phyloP scores from a whole-genome alignment of 2,888 invertebrate genomes.

The Orthosia cruda region DNA sequence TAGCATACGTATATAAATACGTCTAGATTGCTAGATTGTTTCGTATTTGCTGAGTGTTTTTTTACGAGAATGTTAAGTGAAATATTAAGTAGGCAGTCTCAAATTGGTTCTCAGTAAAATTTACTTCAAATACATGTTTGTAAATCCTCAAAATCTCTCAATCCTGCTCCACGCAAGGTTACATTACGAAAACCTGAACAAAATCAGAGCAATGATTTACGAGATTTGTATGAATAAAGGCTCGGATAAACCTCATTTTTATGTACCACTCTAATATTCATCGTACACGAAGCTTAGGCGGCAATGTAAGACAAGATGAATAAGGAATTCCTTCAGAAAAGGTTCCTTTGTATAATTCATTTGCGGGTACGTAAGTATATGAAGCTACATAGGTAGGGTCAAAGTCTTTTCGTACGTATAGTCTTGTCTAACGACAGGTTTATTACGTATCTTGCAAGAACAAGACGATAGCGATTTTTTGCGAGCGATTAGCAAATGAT shows the following conservation, averaged over 20 bases:
- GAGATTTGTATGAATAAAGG: conserved; percentile 33
- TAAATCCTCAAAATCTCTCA: conserved; percentile 18
- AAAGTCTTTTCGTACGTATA: conserved; percentile 11
- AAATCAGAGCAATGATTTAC: conserved; percentile 41
- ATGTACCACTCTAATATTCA: conserved; percentile 60
- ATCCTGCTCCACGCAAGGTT: background rate
- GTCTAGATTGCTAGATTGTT: background rate
- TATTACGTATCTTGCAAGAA: too few species aligned
- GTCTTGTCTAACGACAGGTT: background rate
- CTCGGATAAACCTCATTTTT: conserved; percentile 42
- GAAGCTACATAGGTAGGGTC: too few species aligned
- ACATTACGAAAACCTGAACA: conserved; percentile 16
- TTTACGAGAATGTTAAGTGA: background rate
- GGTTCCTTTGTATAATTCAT: conserved; percentile 77
- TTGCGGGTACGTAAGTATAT: conserved; percentile 71
- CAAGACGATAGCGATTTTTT: too few species aligned
- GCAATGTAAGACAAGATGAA: conserved; percentile 77
- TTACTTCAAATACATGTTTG: background rate
- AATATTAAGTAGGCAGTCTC: background rate
- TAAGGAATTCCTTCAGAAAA: conserved; percentile 73
- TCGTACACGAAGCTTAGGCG: conserved; percentile 68
- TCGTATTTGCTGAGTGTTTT: background rate
- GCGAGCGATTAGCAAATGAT: too few species aligned
- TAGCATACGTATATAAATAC: background rate
- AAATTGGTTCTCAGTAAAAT: background rate